phyloP scores from a whole-genome alignment of 2,888 invertebrate species.

The Anthophora plumipes region DNA sequence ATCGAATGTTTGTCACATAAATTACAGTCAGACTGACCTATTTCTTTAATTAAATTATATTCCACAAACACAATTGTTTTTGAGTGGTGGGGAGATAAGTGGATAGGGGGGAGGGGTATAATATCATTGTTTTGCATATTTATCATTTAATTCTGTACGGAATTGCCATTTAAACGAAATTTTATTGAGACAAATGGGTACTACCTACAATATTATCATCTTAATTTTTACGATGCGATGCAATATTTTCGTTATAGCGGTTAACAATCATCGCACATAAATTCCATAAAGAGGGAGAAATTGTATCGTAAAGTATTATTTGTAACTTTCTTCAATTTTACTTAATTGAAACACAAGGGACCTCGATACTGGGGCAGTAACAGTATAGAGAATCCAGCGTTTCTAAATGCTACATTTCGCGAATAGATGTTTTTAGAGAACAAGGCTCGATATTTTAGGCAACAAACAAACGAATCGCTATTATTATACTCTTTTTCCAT shows the following conservation, averaged over 20 bases:
- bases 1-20: background rate
- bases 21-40: background rate
- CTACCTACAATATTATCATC: background rate
- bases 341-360: constrained; percentile 33
- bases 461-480: constrained; percentile 38
- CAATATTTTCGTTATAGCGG: background rate
- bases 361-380: constrained; percentile 79
- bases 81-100: background rate
- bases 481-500: background rate
- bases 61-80: background rate
- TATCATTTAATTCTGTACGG: background rate
- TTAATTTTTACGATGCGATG: constrained; percentile 3
- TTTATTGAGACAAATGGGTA: background rate
- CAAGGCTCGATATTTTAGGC: constrained; percentile 12
- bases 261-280: constrained; percentile 10
- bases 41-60: background rate
- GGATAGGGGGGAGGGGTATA: too few relatives aligned
- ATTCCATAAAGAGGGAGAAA: constrained; percentile 6
- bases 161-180: background rate
- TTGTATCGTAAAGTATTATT: constrained; percentile 7
- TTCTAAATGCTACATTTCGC: background rate
- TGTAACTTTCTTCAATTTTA: constrained; percentile 6
- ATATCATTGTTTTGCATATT: background rate
- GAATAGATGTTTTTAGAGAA: constrained; percentile 15
- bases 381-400: constrained; percentile 68